Conservation (phyloP, 2,797 vertebrate genomes). For the Spinus olivaceus region DNA sequence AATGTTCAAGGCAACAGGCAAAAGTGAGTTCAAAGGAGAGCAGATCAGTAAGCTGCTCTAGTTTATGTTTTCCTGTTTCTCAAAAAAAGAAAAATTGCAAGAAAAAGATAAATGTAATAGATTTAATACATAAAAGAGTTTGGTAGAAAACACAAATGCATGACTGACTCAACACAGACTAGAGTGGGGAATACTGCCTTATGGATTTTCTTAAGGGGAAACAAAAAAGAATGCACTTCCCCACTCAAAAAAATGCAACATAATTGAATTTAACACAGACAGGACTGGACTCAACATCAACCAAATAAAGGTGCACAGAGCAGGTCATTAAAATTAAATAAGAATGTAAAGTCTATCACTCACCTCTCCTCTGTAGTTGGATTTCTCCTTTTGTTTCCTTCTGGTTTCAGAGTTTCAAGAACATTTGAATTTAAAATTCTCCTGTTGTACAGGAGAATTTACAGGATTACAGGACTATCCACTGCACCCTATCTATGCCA, state of each 20-base stretch:
- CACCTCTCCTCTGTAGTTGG: not conserved
- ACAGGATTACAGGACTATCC: too few species aligned
- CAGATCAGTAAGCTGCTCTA: not conserved
- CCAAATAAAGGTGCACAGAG: not conserved
- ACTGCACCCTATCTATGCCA: rapidly evolving
- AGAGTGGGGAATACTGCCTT: not conserved
- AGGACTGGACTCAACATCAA: rapidly evolving
- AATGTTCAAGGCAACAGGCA: not conserved
- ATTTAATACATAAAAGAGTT: not conserved
- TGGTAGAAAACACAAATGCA: not conserved
- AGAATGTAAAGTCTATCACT: not conserved
- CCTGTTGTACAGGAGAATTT: too few species aligned
- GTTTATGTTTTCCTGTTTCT: not conserved
- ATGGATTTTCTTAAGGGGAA: not conserved
- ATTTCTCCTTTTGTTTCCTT: not conserved
- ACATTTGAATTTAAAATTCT: not conserved
- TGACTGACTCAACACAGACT: not conserved
- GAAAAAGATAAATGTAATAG: not conserved
- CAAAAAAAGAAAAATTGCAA: not conserved
- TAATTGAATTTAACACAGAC: not conserved
- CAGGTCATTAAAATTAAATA: not conserved
- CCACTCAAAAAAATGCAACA: not conserved
- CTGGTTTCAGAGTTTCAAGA: not conserved
- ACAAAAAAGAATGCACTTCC: not conserved
- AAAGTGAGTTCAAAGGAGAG: not conserved